These are phyloP conservation scores for Halisarca cf. caerulea DNA, from an alignment of 37 sponge, comb jelly and placozoan species.

Conservation along the genomic window DNA sequence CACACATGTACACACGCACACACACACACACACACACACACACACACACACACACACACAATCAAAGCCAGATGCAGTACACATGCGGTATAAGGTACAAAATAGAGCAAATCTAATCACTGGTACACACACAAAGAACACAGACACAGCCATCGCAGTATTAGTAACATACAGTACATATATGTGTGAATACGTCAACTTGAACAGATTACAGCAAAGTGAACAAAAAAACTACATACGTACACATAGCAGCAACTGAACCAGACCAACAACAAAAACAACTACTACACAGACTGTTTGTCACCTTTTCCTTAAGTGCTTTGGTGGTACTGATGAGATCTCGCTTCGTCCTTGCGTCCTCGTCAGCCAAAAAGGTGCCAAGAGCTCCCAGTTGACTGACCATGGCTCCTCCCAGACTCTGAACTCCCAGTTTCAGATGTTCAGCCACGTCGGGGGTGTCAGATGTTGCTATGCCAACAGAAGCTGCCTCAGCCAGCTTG, in stretches of 20 bases:
- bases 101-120: too few species aligned
- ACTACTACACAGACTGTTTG: too few species aligned
- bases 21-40: conserved; percentile 5
- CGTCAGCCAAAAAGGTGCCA: conserved; percentile 32
- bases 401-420: conserved; percentile 46
- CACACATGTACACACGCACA: not conserved
- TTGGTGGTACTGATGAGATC: conserved; percentile 54
- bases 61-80: not conserved
- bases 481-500: conserved; percentile 24
- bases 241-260: not conserved
- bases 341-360: conserved; percentile 27
- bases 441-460: conserved; percentile 41
- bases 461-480: conserved; percentile 33
- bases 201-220: too few species aligned
- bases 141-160: too few species aligned
- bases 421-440: conserved; percentile 32
- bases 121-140: too few species aligned
- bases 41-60: not conserved
- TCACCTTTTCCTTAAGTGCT: conserved; percentile 48
- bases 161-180: too few species aligned
- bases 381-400: conserved; percentile 33
- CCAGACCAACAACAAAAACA: not conserved
- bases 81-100: too few species aligned
- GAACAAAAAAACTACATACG: too few species aligned
- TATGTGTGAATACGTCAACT: too few species aligned